Conservation (phyloP, 2,797 vertebrate genomes). For the Danio albolineatus region DNA sequence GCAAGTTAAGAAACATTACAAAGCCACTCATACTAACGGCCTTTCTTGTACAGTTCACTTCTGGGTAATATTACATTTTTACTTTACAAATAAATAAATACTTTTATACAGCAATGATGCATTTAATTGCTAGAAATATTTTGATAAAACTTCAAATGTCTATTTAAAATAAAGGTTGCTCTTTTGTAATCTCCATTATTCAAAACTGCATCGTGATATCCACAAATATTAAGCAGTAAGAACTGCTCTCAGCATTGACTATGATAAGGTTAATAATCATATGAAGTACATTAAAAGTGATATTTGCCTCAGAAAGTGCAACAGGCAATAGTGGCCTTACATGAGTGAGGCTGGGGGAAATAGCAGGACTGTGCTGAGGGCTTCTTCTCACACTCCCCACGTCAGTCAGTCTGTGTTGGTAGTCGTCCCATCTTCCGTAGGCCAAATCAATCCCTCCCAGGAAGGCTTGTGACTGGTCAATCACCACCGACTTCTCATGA, state of each 20-base stretch:
- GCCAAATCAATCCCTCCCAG: conserved; percentile 67
- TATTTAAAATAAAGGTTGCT: too few relatives aligned
- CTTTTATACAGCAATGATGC: too few relatives aligned
- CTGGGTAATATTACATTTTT: background rate
- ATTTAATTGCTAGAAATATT: too few relatives aligned
- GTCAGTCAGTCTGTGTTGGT: conserved; percentile 65
- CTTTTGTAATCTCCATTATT: background rate
- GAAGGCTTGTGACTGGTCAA: conserved; percentile 68
- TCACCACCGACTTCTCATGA: conserved; percentile 68
- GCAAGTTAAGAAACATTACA: conserved; percentile 77
- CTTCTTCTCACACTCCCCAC: conserved; percentile 67
- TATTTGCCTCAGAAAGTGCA: background rate
- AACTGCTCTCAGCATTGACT: background rate
- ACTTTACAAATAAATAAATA: too few relatives aligned
- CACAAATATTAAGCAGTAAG: background rate
- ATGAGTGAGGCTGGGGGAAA: conserved; percentile 48
- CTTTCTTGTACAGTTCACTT: conserved; percentile 72
- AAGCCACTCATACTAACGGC: conserved; percentile 68
- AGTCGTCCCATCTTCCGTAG: conserved; percentile 68
- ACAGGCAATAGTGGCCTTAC: conserved; percentile 38
- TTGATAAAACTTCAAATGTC: too few relatives aligned
- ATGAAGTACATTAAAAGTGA: background rate
- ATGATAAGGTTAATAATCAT: background rate
- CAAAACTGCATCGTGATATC: background rate
- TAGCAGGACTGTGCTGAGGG: conserved; percentile 56